Conservation (phyloP, 2,888 invertebrate genomes). For the Ecliptopera silaceata region DNA sequence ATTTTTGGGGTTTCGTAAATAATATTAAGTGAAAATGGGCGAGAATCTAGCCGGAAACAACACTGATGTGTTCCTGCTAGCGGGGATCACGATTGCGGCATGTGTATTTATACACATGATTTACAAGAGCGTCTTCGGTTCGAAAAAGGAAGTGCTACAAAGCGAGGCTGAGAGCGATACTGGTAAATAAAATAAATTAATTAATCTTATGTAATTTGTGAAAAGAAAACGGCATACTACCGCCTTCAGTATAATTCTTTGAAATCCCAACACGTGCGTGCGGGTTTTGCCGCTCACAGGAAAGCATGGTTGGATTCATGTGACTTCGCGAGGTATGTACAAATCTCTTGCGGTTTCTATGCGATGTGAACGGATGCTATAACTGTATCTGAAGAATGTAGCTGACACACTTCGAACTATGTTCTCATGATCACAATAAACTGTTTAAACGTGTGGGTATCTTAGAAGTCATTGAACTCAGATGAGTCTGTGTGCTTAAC, state of each 20-base stretch:
- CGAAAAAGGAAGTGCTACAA: constrained; percentile 62
- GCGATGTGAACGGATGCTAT: constrained; percentile 45
- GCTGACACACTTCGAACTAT: constrained; percentile 51
- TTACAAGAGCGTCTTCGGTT: constrained; percentile 65
- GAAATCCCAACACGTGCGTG: constrained; percentile 27
- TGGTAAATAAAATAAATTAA: constrained; percentile 51
- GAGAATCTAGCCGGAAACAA: constrained; percentile 66
- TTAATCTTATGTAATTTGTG: constrained; percentile 10
- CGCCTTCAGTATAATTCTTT: background rate
- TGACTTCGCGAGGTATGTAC: background rate
- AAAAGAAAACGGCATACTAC: background rate
- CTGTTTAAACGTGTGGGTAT: constrained; percentile 5
- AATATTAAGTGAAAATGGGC: constrained; percentile 76
- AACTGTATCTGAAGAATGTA: constrained; percentile 56
- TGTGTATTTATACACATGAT: constrained; percentile 69
- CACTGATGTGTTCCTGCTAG: constrained; percentile 56
- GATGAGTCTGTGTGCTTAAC: background rate
- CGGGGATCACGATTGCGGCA: constrained; percentile 57
- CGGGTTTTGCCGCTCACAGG: constrained; percentile 25
- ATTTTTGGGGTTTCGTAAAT: constrained; percentile 46
- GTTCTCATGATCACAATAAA: constrained; percentile 26
- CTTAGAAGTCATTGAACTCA: constrained; percentile 21
- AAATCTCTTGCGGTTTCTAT: constrained; percentile 39
- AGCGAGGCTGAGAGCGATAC: constrained; percentile 66
- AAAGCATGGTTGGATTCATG: constrained; percentile 21